Evolutionary conservation across 2,888 invertebrate species (phyloP).

Genomic region (Sarcophaga caerulescens): DNA sequence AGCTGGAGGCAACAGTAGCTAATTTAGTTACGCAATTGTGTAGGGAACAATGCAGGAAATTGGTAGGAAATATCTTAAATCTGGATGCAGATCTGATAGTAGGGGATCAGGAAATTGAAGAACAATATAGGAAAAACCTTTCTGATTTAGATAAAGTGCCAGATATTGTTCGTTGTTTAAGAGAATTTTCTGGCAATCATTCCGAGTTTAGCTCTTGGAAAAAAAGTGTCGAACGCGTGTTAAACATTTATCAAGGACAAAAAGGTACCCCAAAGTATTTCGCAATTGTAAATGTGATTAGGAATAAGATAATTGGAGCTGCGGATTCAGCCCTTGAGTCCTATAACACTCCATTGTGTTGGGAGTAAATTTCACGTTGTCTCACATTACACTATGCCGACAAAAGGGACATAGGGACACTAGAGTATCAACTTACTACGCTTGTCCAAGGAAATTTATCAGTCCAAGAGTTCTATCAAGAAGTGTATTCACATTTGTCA

Average conservation of each 20-base stretch:
- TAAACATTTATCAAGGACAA: background rate
- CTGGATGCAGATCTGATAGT: background rate
- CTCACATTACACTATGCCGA: no score
- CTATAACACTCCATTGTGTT: no score
- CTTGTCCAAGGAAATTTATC: constrained; percentile 7
- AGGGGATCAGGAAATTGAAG: background rate
- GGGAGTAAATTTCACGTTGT: no score
- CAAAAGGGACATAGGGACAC: no score
- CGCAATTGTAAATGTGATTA: background rate
- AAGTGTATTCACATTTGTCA: no score
- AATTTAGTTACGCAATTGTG: no score
- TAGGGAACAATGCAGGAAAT: no score
- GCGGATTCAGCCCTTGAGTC: no score
- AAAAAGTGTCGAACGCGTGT: background rate
- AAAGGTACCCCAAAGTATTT: background rate
- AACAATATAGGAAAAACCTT: background rate
- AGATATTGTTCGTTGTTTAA: background rate
- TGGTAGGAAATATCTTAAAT: background rate
- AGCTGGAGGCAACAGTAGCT: no score
- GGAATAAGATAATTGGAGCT: no score
- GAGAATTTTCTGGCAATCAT: background rate
- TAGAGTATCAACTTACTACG: background rate
- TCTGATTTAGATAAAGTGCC: background rate
- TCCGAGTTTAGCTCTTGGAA: background rate
- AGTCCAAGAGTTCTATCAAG: constrained; percentile 8